Conservation (phyloP, 2,113 vertebrate species). For the Otus sunia region DNA sequence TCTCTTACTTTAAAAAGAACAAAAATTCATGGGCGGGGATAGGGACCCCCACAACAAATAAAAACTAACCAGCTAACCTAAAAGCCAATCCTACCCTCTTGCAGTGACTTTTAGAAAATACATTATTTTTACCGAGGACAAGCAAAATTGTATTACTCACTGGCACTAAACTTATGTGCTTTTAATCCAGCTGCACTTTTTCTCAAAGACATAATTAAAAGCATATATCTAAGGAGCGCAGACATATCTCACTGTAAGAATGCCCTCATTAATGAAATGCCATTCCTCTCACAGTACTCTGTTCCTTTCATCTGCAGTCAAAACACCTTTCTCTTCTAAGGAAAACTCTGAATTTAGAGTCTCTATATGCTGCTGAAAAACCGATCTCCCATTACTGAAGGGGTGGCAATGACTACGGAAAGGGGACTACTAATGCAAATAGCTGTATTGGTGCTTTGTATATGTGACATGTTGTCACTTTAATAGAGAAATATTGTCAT, state of each 20-base stretch:
- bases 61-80: not conserved
- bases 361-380: not conserved
- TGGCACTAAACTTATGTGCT: accelerated
- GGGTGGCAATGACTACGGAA: not conserved
- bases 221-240: accelerated
- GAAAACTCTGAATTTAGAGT: not conserved
- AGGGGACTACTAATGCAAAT: not conserved
- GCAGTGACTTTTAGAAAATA: not conserved
- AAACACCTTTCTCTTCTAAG: not conserved
- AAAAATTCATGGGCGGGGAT: not conserved
- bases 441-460: not conserved
- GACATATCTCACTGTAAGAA: not conserved
- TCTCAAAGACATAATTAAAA: not conserved
- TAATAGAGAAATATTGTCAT: not conserved
- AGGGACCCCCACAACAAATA: not conserved
- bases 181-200: not conserved
- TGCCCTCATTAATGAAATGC: not conserved
- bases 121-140: not conserved
- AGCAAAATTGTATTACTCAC: not conserved
- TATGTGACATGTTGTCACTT: not conserved
- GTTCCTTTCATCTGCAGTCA: not conserved
- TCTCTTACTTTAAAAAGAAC: not conserved
- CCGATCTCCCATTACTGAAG: not conserved
- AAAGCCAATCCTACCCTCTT: not conserved
- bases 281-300: not conserved